Base-by-base conservation (phyloP, 1,140 invertebrate genomes). In the Drosophila nikananu region DNA sequence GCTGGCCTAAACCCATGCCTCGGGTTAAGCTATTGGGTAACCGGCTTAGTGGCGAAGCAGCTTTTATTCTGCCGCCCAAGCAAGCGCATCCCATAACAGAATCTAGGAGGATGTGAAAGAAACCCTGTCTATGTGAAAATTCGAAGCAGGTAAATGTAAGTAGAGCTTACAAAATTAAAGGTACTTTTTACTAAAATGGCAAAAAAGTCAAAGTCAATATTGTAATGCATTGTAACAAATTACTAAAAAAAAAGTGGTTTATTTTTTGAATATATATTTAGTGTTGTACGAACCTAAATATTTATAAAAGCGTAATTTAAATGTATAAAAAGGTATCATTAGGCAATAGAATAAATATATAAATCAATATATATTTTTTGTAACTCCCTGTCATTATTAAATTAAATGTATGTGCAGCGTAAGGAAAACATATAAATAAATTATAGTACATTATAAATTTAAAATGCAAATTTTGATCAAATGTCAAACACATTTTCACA, bases 21-120 rank as follows among this genome's bases (percentile, higher is more conserved):
- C 27, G 67, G 52, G 51, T 49, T 66, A 71, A 66, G 64, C 60
- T 62, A 35, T 60, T 72, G 52, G 67, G 67, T 73, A 73, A 73
- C 66, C 70, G 27, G 67, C 67, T 73, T 72, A 73, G 44, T 51
- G 27, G 35, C 8, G 13, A 59, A 73, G 30, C 67, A 21, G 59
- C 37, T 66, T 19, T 27, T 19, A 61, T 12, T 23, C 27, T 13
- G 10, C 41, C 25, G 5, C 19, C 60, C 32, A 55, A 54, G 19
- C 70, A 81, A 65, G 68, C 37, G 48, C 37, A 44, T 19, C 48
- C 21, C 39, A n/a, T 23, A 27, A 35, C 27, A 32, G 12, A 35
- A 35, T 37, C 21, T 10, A 52, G 37, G 13, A 42, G n/a, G 23
- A 13, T 17, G 27, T 3, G 25, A n/a, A 39, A 67, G 44, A 57